Conservation (phyloP, 2,888 invertebrate species). For the Acrobeloides nanus region DNA sequence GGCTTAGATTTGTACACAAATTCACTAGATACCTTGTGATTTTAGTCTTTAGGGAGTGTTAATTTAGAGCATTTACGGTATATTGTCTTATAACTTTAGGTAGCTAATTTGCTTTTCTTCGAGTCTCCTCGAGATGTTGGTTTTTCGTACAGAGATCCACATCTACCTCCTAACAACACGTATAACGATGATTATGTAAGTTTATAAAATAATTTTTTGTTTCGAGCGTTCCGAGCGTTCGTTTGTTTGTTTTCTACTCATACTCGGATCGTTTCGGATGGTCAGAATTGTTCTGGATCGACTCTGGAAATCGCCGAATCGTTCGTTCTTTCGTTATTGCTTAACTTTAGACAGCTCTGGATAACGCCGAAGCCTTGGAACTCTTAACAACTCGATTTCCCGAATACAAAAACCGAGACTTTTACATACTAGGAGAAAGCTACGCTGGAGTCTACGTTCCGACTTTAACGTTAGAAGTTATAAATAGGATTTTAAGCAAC, state of each 20-base stretch:
- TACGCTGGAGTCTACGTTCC: slow-evolving; percentile 23
- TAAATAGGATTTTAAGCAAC: not conserved
- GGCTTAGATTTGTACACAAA: no score
- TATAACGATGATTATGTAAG: not conserved
- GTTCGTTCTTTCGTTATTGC: no score
- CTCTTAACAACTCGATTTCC: slow-evolving; percentile 7
- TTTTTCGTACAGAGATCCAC: slow-evolving; percentile 1
- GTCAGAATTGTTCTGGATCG: no score
- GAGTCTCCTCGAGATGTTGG: slow-evolving; percentile 9
- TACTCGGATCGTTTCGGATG: no score
- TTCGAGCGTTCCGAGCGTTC: no score
- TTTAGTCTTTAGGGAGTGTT: no score
- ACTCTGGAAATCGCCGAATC: not conserved
- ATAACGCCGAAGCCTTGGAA: slow-evolving; percentile 7
- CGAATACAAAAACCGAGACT: slow-evolving; percentile 13
- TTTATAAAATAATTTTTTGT: not conserved
- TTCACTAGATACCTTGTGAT: no score
- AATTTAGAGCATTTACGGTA: no score
- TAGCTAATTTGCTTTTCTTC: slow-evolving; percentile 15
- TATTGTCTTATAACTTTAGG: no score
- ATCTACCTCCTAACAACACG: not conserved
- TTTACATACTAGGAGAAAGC: slow-evolving; percentile 34
- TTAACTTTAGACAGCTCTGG: not conserved
- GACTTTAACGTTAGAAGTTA: slow-evolving; percentile 5
- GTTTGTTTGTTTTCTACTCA: no score